A percentile compares a stretch with the other conserved stretches of the same genome.
phyloP scores from a whole-genome alignment of 2,797 vertebrate species.

The Eleutherodactylus coqui region DNA sequence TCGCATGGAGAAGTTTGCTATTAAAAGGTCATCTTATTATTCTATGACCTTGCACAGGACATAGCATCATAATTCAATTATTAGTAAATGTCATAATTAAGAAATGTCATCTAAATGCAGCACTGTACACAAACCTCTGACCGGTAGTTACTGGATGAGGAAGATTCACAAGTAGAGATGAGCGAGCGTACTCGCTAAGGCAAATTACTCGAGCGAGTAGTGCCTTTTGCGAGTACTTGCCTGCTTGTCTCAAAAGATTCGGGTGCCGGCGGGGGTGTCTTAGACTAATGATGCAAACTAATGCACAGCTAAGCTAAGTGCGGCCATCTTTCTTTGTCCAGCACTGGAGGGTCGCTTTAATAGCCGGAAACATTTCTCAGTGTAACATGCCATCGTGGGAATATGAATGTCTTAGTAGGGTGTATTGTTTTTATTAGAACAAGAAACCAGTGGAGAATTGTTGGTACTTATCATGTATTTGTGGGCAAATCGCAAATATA shows the following conservation, averaged over 20 bases:
- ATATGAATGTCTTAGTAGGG: not conserved
- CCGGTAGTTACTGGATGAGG: not conserved
- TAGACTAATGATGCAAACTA: too few relatives aligned
- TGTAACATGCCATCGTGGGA: not conserved
- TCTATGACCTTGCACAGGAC: not conserved
- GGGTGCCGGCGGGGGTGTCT: too few relatives aligned
- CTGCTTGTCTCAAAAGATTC: too few relatives aligned
- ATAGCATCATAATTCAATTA: not conserved
- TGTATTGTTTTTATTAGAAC: not conserved
- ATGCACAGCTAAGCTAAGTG: too few relatives aligned
- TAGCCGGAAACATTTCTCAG: constrained; percentile 14
- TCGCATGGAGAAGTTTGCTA: constrained; percentile 10
- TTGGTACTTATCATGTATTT: not conserved
- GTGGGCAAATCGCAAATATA: not conserved
- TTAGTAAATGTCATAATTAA: not conserved
- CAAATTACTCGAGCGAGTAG: too few relatives aligned
- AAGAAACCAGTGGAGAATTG: not conserved
- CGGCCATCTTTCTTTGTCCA: too few relatives aligned
- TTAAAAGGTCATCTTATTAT: not conserved
- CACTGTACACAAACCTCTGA: not conserved
- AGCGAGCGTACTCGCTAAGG: too few relatives aligned
- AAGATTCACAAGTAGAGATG: too few relatives aligned
- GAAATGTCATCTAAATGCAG: not conserved
- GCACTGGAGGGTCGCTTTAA: too few relatives aligned
- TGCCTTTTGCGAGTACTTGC: too few relatives aligned